Conservation (phyloP, 2,888 invertebrate species). For the Agriopis marginaria region DNA sequence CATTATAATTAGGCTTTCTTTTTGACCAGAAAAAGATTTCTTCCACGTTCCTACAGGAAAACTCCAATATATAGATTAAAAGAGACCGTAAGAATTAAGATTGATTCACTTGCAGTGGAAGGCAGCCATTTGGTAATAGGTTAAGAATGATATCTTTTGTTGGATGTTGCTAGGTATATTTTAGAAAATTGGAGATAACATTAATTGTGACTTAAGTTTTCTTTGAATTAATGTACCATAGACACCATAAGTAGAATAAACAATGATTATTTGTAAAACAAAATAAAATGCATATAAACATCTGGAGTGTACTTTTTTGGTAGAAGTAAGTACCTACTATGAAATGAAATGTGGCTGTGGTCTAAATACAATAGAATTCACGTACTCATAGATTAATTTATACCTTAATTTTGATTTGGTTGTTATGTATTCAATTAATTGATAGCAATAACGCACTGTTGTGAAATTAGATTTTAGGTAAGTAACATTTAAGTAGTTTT, state of each 20-base stretch:
- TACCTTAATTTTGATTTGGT: not conserved
- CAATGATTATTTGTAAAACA: not conserved
- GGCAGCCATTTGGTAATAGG: too few relatives aligned
- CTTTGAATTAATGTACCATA: too few relatives aligned
- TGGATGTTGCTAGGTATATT: too few relatives aligned
- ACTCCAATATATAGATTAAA: too few relatives aligned
- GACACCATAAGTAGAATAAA: too few relatives aligned
- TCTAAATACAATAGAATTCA: not conserved
- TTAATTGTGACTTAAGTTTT: too few relatives aligned
- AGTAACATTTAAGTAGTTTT: not conserved
- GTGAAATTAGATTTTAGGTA: constrained; percentile 1
- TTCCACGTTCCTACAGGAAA: too few relatives aligned
- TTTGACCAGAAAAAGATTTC: too few relatives aligned
- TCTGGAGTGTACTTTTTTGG: not conserved
- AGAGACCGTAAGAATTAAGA: not conserved
- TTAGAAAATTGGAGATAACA: too few relatives aligned
- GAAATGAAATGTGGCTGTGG: constrained; percentile 2
- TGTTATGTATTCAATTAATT: not conserved
- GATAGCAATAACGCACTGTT: constrained; percentile 11
- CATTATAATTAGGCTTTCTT: too few relatives aligned
- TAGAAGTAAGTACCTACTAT: not conserved
- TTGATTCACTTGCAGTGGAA: not conserved
- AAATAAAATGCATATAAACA: not conserved
- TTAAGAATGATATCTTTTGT: too few relatives aligned
- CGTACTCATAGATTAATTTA: not conserved